Percentiles rank a stretch among this genome's conserved stretches.
Evolutionary conservation across 2,113 vertebrate genomes (phyloP).

Genomic region (Piprites chloris): DNA sequence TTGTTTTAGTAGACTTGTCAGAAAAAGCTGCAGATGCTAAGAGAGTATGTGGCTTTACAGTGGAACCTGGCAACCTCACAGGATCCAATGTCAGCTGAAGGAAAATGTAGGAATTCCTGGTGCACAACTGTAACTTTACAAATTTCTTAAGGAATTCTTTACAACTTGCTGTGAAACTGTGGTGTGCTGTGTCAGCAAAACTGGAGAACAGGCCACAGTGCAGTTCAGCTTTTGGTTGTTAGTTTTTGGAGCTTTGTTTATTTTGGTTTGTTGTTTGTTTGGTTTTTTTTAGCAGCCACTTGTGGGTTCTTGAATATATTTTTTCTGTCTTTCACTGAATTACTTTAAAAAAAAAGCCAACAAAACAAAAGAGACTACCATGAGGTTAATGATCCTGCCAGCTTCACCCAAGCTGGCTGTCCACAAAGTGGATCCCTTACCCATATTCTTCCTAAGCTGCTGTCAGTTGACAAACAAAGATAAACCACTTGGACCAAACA

Average conservation of each 20-base stretch:
- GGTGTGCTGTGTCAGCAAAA: neutral
- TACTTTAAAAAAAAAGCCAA: neutral
- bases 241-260: neutral
- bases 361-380: neutral
- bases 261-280: neutral
- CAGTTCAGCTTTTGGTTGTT: neutral
- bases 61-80: neutral
- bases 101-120: neutral
- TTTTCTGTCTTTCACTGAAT: neutral
- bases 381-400: neutral
- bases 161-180: neutral
- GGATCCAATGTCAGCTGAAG: neutral
- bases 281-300: neutral
- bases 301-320: neutral
- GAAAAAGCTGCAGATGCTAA: constrained; percentile 38
- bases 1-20: neutral
- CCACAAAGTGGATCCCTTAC: neutral
- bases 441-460: neutral
- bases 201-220: neutral
- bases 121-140: neutral
- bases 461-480: neutral
- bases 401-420: neutral
- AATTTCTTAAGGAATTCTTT: constrained; percentile 2
- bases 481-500: constrained; percentile 47
- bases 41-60: neutral